Evolutionary conservation across 1,140 invertebrate genomes (phyloP), one percentile per base, ranked within the genome.

Genomic region (Atta cephalotes): DNA sequence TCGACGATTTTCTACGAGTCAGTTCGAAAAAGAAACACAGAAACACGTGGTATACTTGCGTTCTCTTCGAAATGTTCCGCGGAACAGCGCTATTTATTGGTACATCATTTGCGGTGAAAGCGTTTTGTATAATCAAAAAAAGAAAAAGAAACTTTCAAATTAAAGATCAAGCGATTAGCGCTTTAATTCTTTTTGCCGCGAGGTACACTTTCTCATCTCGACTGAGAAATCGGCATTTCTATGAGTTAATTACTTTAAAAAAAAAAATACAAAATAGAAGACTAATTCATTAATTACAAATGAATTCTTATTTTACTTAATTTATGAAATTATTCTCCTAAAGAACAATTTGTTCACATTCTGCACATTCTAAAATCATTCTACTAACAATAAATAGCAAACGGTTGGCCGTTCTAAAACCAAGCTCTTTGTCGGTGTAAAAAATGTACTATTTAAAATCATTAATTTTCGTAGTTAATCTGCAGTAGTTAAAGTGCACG

Each of bases 381-480:
- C 21, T 31, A 1, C 16, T 56, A 56, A 31, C 31, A 31, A 31
- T 31, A 31, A 80, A 79, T 5, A 35, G n/a, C 63, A 12, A 25
- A 58, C 5, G 25, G n/a, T 35, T 3, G n/a, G 14, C 9, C 21
- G 16, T 12, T 71, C 25, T 16, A n/a, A 12, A 21, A 31, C 0
- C 10, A 66, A 68, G 16, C 16, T 31, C 18, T 60, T 1, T 10
- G 3, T 25, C 16, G n/a, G 18, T 35, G 16, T 28, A 28, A 49
- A 63, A 76, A 62, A 25, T 35, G 14, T n/a, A 18, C 28, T 5
- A 12, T 49, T 25, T 25, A 39, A 21, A 14, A 14, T n/a, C 21
- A 84, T 84, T 63, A 76, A 76, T 84, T 76, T n/a, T 16, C 25
- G 1, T 28, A 56, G 35, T 74, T 74, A 74, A 49, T 82, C 49